These are phyloP conservation scores for Anabas testudineus DNA, from an alignment of 2,797 vertebrate species.

Conservation along the genomic window DNA sequence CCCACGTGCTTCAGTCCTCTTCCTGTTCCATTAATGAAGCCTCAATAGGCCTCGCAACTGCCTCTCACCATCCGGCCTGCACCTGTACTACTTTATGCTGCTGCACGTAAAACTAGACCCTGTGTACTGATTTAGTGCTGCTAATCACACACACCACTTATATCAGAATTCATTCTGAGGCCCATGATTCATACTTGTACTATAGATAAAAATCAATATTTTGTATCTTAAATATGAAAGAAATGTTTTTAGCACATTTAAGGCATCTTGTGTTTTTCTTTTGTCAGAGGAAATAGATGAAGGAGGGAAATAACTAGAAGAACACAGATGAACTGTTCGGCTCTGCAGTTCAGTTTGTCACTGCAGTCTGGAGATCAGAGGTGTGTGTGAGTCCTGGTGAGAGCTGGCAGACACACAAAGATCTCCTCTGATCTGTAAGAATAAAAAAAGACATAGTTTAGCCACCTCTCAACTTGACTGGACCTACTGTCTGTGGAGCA, in stretches of 20 bases:
- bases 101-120: slow-evolving; percentile 27
- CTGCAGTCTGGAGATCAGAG: slow-evolving; percentile 7
- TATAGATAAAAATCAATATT: neutral
- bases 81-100: slow-evolving; percentile 37
- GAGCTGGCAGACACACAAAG: neutral
- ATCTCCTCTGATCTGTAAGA: slow-evolving; percentile 3
- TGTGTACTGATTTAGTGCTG: neutral
- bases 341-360: neutral
- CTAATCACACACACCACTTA: neutral
- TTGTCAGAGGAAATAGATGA: too few relatives aligned
- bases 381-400: slow-evolving; percentile 4
- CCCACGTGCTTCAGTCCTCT: slow-evolving; percentile 71
- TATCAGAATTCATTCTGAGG: neutral
- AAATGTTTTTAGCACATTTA: neutral
- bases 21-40: slow-evolving; percentile 79
- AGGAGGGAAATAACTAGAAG: too few relatives aligned
- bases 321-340: too few relatives aligned
- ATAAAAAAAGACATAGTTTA: slow-evolving; percentile 5
- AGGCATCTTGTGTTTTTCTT: neutral
- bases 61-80: slow-evolving; percentile 46
- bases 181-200: neutral
- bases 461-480: slow-evolving; percentile 3
- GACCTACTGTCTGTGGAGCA: neutral
- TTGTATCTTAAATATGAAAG: neutral
- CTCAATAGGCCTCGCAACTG: slow-evolving; percentile 63